Evolutionary conservation across 2,113 vertebrate species (phyloP), one percentile per base, ranked within the genome.

Genomic region (Elachura formosa): DNA sequence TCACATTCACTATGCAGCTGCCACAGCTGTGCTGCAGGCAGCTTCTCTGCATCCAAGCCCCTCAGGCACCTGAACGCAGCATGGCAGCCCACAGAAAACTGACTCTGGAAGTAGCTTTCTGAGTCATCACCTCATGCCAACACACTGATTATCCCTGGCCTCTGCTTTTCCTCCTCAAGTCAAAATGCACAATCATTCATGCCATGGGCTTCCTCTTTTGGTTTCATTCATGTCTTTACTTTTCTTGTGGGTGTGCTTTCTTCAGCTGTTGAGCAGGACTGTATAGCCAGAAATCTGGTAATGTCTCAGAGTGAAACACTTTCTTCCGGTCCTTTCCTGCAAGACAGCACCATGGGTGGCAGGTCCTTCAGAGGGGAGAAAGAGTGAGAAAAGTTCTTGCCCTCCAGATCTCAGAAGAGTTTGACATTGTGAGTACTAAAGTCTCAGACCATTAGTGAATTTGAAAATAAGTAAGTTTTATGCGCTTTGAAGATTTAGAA

Each of bases 1-100:
- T 87, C 17, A 12, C 1, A 0, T 29, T 69, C 0, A 0, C 38
- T 84, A 51, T 20, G n/a, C 51, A 87, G 43, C 34, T 2, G 0
- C 64, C 73, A 23, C 76, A 71, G 94, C 89, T 81, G 48, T 78
- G 87, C 87, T 51, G 0, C 26, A 41, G 71, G 71, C 9, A 1
- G 40, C 52, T 76, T 21, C 80, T 75, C 34, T 3, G 0, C 76
- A 48, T 45, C 41, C 26, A 0, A 8, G 28, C 29, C 7, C 67
- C 71, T 49, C 72, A 62, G 41, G 36, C 1, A 3, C 64, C 59
- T 5, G 0, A 45, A 45, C 0, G 0, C 62, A n/a, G 59, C 0
- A 0, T 3, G 5, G 38, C n/a, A 81, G 22, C n/a, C 21, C 46
- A 16, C 14, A 0, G 34, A 34, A 86, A 80, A 62, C 20, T 15